A percentile compares a stretch with the other conserved stretches of the same genome.
Conservation (phyloP, 2,113 vertebrate species). For the Sciurus niger region DNA sequence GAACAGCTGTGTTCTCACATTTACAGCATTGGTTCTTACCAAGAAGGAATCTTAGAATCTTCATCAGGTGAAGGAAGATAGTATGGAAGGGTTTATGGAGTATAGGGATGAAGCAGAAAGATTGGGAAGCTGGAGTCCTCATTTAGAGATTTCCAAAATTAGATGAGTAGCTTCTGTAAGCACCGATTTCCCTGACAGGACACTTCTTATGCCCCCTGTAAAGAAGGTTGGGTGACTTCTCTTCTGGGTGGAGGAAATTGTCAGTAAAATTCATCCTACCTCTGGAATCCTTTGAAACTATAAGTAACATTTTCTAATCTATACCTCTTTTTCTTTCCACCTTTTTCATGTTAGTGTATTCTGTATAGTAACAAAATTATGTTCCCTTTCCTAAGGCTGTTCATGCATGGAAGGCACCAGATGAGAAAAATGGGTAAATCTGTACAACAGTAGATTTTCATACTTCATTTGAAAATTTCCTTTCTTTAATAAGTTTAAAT, state of each 20-base stretch:
- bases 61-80: not conserved
- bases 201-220: not conserved
- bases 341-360: not conserved
- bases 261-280: not conserved
- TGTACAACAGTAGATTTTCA: slow-evolving; percentile 63
- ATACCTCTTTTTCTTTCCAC: not conserved
- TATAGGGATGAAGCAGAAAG: not conserved
- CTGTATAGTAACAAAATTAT: not conserved
- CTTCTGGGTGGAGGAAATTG: not conserved
- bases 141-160: not conserved
- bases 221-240: not conserved
- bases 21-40: not conserved
- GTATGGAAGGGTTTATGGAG: not conserved
- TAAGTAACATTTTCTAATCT: slow-evolving; percentile 1
- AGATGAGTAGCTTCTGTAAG: not conserved
- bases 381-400: not conserved
- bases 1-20: not conserved
- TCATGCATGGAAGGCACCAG: slow-evolving; percentile 43
- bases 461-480: slow-evolving; percentile 62
- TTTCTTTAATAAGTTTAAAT: slow-evolving; percentile 69
- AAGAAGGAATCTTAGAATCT: not conserved
- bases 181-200: not conserved
- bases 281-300: slow-evolving; percentile 53
- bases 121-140: not conserved
- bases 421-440: slow-evolving; percentile 56